Evolutionary conservation across 2,888 invertebrate genomes (phyloP), one percentile per base, ranked within the genome.

Genomic region (Melanchra persicariae): DNA sequence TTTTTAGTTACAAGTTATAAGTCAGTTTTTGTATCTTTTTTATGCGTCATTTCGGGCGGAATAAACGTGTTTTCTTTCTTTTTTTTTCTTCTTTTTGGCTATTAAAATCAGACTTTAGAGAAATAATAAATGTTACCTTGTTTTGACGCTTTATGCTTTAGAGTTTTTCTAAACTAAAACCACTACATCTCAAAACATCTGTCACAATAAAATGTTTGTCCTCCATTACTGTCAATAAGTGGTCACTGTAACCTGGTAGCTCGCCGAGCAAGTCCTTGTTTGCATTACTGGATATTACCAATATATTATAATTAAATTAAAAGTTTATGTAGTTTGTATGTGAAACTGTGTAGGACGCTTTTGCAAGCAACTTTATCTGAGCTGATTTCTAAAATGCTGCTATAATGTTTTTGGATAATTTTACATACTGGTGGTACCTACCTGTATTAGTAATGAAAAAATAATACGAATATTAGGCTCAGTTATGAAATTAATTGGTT

Each of bases 261-360:
- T 82, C 76, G 81, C 79, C 73, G 82, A 85, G 81, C 87, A 74
- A 71, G 82, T 72, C 87, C 88, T 87, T 89, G 89, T 90, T 89
- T 87, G 87, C 89, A 89, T 88, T 88, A 89, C 87, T 89, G 83
- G 81, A 85, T 87, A 88, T 87, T 88, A 90, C 86, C 88, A 85
- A 87, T 87, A 87, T 87, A 89, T 90, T 89, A 87, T 86, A 87
- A 88, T 87, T 87, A 87, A 87, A 87, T 87, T 85, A 86, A 79
- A 87, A 85, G 77, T 86, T 74, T 85, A 83, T 86, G 79, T 83
- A 74, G 69, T 76, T 71, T 71, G 70, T 77, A 70, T 72, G 67
- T 80, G 74, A 64, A 78, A 75, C 72, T 74, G 67, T 37, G 52
- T 70, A 65, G 47, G 51, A 59, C 59, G 54, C 49, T 64, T 68